Base-by-base conservation (phyloP, 2,113 vertebrate species). In the Lepidothrix coronata region DNA sequence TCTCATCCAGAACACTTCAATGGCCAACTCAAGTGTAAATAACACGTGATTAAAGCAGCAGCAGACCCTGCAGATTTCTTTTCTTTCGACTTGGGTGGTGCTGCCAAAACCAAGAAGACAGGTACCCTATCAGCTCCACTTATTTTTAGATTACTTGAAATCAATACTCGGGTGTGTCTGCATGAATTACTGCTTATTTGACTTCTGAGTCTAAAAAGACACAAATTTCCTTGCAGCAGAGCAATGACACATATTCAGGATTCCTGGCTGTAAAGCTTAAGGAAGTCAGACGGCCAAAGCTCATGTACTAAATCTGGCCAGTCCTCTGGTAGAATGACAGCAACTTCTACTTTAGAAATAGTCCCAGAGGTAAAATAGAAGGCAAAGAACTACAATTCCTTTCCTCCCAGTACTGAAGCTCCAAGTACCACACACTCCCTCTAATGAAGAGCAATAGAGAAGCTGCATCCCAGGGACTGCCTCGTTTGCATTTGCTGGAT, bases 91-190 rank as follows among this genome's bases (percentile, higher is more conserved):
- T 8, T 31, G 27, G 23, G 24, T 73, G 33, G 11, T 14, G 30
- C 23, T 95, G 72, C 72, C 79, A 91, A 84, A 77, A 39, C 24
- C 9, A 33, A 65, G 41, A 49, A 65, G 57, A 65, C 2, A 37
- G 12, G 22, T 61, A 9, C 44, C 66, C 27, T 67, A 73, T 58
- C 68, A 78, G 63, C 25, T 46, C 15, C 16, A 44, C 33, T 78
- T 78, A 83, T 88, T 90, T 77, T 70, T 75, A 86, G 81, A 54
- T 92, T 67, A 85, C 57, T 84, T 72, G 27, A 75, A 92, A 91
- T 93, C 90, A 78, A 88, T 61, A 41, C 30, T 8, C 4, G 8
- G 52, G 52, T 54, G 22, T 37, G 59, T 71, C 77, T 48, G 20
- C 55, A 91, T 75, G 72, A 88, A 76, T 92, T 86, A 44, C 13